Percentiles rank a stretch among this genome's conserved stretches.
Conservation (phyloP, 2,888 invertebrate genomes). For the Chydorus sphaericus region DNA sequence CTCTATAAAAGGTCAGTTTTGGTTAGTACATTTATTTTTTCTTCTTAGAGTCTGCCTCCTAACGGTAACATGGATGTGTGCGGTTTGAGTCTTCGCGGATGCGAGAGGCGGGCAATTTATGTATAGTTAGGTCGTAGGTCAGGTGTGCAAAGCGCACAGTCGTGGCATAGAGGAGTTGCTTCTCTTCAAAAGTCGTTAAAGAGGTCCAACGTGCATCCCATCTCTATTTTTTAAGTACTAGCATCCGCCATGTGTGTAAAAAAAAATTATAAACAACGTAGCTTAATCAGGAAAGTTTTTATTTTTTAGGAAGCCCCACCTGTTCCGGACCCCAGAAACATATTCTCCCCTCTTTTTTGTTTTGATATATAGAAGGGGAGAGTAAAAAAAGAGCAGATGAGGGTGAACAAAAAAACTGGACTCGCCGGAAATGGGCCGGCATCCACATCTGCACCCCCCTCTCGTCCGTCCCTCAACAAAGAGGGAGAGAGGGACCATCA, state of each 20-base stretch:
- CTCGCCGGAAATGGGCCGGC: constrained; percentile 3
- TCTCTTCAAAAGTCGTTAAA: constrained; percentile 5
- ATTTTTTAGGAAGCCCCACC: background rate
- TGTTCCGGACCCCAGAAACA: background rate
- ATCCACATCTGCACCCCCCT: constrained; percentile 3
- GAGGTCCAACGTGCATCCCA: no score
- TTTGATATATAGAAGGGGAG: background rate
- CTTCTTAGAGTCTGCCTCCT: no score
- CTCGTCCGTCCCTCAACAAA: background rate
- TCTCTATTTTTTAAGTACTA: background rate
- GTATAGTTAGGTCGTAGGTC: constrained; percentile 1
- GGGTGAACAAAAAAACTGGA: no score
- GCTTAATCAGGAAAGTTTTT: background rate
- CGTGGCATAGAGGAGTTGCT: background rate
- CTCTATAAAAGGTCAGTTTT: no score
- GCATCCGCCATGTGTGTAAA: background rate
- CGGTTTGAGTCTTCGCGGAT: no score
- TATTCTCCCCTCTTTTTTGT: no score
- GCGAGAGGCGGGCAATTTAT: no score
- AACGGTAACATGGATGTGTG: no score
- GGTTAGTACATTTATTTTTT: no score
- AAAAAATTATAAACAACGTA: background rate
- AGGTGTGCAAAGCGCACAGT: background rate
- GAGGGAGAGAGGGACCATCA: background rate
- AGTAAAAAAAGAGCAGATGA: no score